Evolutionary conservation across 1,140 invertebrate genomes (phyloP).

Genomic region (Lysiphlebus fabarum): DNA sequence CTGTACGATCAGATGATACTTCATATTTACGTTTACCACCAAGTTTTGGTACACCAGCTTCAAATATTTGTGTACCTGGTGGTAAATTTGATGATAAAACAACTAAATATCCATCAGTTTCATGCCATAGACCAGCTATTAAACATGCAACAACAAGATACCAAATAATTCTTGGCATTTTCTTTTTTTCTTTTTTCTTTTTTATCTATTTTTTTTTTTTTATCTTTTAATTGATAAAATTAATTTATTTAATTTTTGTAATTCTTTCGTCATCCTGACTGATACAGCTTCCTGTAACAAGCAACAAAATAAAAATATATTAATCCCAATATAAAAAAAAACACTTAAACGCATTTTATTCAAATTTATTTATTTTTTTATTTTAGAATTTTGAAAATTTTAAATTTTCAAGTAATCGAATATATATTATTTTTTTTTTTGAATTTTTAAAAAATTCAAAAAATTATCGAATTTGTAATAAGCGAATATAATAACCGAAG

Average conservation of each 20-base stretch:
- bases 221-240: neutral
- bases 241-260: neutral
- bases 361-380: no score
- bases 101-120: conserved; percentile 61
- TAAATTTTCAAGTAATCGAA: no score
- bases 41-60: conserved; percentile 74
- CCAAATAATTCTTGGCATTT: conserved; percentile 45
- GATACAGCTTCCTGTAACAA: no score
- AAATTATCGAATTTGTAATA: no score
- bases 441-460: no score
- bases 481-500: no score
- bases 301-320: no score
- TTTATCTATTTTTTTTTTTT: neutral
- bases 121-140: conserved; percentile 29
- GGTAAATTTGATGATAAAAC: conserved; percentile 67
- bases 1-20: conserved; percentile 74
- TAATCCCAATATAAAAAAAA: no score
- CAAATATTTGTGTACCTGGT: conserved; percentile 70
- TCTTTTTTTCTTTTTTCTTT: conserved; percentile 2
- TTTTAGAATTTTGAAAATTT: no score
- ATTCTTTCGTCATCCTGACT: no score
- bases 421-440: no score
- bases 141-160: conserved; percentile 29
- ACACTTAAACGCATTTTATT: no score
- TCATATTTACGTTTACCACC: conserved; percentile 71